phyloP scores from a whole-genome alignment of 2,113 vertebrate genomes.

The Sphyrna mokarran region DNA sequence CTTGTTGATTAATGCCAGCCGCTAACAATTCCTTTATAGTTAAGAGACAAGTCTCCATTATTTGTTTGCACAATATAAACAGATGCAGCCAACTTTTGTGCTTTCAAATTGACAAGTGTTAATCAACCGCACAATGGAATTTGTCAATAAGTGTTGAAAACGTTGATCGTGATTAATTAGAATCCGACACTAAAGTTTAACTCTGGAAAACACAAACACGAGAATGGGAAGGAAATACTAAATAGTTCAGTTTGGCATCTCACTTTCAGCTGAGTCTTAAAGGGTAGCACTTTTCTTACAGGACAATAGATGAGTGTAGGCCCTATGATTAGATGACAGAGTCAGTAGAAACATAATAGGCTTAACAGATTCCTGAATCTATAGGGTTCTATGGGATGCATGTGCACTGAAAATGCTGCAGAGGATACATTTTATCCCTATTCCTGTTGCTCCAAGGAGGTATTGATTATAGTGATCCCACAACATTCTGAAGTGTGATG shows the following conservation, averaged over 20 bases:
- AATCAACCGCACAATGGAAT: background rate
- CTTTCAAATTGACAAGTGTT: background rate
- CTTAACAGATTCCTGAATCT: background rate
- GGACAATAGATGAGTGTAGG: background rate
- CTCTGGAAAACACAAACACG: background rate
- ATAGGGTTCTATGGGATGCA: background rate
- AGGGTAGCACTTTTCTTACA: background rate
- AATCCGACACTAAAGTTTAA: background rate
- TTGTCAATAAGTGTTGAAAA: background rate
- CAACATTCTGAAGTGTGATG: background rate
- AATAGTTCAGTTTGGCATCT: background rate
- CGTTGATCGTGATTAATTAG: background rate
- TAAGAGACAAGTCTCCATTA: background rate
- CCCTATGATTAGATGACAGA: too few species aligned
- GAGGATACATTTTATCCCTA: background rate
- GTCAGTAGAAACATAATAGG: background rate
- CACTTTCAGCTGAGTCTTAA: background rate
- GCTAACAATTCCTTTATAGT: background rate
- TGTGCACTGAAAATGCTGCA: background rate
- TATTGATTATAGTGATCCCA: background rate
- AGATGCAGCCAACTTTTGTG: background rate
- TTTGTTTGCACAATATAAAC: background rate
- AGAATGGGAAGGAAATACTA: background rate
- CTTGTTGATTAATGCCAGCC: background rate
- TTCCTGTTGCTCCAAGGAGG: background rate